Base-by-base conservation (phyloP, 2,113 vertebrate species). In the Poeciliopsis turrubarensis region DNA sequence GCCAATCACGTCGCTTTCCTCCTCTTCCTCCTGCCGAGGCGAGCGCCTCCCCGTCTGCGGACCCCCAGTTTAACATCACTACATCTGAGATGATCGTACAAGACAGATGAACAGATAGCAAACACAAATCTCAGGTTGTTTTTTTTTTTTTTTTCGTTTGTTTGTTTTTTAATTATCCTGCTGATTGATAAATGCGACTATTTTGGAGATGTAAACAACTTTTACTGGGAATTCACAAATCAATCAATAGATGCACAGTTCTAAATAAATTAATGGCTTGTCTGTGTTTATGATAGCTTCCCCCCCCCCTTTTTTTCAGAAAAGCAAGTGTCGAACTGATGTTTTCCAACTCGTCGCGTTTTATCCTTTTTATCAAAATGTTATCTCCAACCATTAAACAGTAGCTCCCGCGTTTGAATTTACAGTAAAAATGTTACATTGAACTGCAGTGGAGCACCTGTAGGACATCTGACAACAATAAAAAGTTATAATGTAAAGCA, bases 1-100 rank as follows among this genome's bases (percentile, higher is more conserved):
- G 95, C 95, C 97, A 98, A 96, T 99, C 97, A 96, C 91, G 87
- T 75, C 47, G 61, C 86, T 67, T 22, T 34, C 62, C 60, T 74
- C 70, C 60, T n/a, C 51, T 68, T 10, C 30, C 32, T 1, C 51
- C n/a, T 0, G 5, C 12, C 44, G 17, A 47, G 25, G 22, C 22
- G 22, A 9, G 51, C 51, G 8, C 2, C 68, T 12, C 67, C 47
- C 64, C n/a, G 51, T 57, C 51, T 6, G 22, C n/a, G 51, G 51
- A 57, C 51, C 68, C 65, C 66, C 80, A 72, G 51, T 65, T 68
- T 47, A 60, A 0, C 27, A 6, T n/a, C 30, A 70, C 71, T 37
- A 70, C 67, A 12, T 72, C 60, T 44, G 51, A 72, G 37, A 30
- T 60, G 63, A 30, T 34, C 13, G 34, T 25, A 65, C 6, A 64